Evolutionary conservation across 1,140 invertebrate genomes (phyloP).

Genomic region (Ylistrum balloti): DNA sequence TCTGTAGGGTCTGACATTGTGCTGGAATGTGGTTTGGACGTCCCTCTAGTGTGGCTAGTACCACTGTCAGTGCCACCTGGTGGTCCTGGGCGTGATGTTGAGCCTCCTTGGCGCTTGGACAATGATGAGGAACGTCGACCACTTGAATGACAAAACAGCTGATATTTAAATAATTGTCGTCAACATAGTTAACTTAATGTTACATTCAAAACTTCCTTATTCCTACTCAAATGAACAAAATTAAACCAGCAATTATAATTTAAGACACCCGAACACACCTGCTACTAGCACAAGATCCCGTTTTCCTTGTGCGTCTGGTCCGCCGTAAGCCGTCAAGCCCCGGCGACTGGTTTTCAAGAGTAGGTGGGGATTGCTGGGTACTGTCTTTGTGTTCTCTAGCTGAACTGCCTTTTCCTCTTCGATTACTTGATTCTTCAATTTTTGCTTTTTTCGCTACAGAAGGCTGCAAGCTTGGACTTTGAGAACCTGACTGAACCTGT

Average conservation of each 20-base stretch:
- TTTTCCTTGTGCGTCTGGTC: constrained; percentile 83
- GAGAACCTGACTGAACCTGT: constrained; percentile 43
- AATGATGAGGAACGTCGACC: constrained; percentile 86
- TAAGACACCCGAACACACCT: too few relatives aligned
- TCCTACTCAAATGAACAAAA: too few relatives aligned
- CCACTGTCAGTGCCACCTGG: constrained; percentile 50
- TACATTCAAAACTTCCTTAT: too few relatives aligned
- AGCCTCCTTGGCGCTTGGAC: constrained; percentile 81
- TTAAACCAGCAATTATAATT: too few relatives aligned
- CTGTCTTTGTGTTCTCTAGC: constrained; percentile 13
- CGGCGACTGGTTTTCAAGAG: constrained; percentile 69
- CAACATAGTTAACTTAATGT: too few relatives aligned
- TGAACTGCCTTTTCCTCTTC: constrained; percentile 40
- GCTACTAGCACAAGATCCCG: constrained; percentile 90
- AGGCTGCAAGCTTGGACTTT: constrained; percentile 45
- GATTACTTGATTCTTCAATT: neutral
- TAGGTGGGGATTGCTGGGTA: constrained; percentile 59
- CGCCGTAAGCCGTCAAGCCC: constrained; percentile 77
- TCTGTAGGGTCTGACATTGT: constrained; percentile 66
- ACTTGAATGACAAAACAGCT: constrained; percentile 74
- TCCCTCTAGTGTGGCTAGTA: constrained; percentile 51
- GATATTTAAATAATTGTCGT: too few relatives aligned
- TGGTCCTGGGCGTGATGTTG: constrained; percentile 54
- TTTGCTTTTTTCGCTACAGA: neutral
- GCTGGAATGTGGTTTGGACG: constrained; percentile 62